These are phyloP conservation scores for Aphaenogaster rudis DNA, from an alignment of 1,140 invertebrate genomes.

Conservation along the genomic window DNA sequence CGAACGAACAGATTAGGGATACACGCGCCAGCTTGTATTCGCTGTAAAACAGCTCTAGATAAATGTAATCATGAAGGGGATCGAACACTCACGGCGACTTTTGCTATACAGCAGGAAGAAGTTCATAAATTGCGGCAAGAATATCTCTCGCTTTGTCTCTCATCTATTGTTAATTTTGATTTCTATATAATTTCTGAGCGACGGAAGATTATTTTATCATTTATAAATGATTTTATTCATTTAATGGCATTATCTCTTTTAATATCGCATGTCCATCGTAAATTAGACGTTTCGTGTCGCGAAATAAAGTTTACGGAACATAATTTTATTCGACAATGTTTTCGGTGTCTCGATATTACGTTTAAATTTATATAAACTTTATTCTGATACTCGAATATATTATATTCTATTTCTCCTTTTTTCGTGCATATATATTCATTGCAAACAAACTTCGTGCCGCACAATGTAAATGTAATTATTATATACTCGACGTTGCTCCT, in stretches of 20 bases:
- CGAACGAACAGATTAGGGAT: slow-evolving; percentile 46
- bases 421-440: neutral
- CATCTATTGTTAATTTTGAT: neutral
- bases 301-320: neutral
- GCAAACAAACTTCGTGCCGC: neutral
- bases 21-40: slow-evolving; percentile 24
- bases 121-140: slow-evolving; percentile 6
- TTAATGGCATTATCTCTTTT: neutral
- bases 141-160: neutral
- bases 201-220: neutral
- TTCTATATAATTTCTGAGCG: neutral
- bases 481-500: too few relatives aligned
- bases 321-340: neutral
- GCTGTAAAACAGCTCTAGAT: slow-evolving; percentile 47
- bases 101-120: neutral
- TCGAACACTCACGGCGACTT: slow-evolving; percentile 29
- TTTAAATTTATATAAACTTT: neutral
- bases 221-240: neutral
- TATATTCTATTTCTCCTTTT: neutral
- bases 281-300: neutral
- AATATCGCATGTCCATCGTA: neutral
- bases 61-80: slow-evolving; percentile 52
- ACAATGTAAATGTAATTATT: slow-evolving; percentile 9
- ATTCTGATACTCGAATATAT: neutral
- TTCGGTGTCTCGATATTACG: neutral